A percentile compares a stretch with the other conserved stretches of the same genome.
phyloP scores from a whole-genome alignment of 2,113 vertebrate species.

The Trichechus manatus region DNA sequence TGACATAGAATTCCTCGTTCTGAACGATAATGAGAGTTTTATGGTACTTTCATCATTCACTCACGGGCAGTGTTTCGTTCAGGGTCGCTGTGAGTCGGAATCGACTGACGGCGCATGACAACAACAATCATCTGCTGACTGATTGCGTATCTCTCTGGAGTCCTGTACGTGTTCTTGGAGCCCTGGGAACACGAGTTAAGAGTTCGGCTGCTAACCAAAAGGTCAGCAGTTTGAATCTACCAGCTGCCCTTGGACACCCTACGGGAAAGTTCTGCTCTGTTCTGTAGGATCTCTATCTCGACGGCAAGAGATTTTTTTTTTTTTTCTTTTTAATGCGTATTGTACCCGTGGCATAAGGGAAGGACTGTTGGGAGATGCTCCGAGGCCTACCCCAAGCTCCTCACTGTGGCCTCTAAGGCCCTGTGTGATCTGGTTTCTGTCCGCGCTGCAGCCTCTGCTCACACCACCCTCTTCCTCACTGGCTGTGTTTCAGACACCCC shows the following conservation, averaged over 20 bases:
- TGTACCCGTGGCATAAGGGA: not conserved
- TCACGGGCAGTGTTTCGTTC: not conserved
- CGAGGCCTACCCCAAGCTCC: too few species aligned
- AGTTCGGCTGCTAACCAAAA: too few species aligned
- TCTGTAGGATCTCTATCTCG: too few species aligned
- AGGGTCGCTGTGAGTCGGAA: not conserved
- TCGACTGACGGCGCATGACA: not conserved
- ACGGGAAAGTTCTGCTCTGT: too few species aligned
- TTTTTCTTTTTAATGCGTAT: rapidly evolving
- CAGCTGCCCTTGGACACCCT: too few species aligned
- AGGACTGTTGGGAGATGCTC: not conserved
- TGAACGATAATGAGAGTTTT: not conserved
- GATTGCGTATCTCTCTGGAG: not conserved
- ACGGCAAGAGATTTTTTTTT: too few species aligned
- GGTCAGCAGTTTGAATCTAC: too few species aligned
- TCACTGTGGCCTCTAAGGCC: not conserved
- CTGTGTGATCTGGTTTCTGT: too few species aligned
- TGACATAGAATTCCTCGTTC: not conserved
- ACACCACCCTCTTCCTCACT: not conserved
- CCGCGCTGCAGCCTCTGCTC: not conserved
- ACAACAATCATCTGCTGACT: too few species aligned
- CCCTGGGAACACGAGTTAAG: too few species aligned
- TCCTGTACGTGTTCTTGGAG: not conserved
- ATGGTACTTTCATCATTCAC: not conserved
- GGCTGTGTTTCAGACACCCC: not conserved